Conservation (phyloP, 2,797 vertebrate species). For the Fundulus diaphanus region DNA sequence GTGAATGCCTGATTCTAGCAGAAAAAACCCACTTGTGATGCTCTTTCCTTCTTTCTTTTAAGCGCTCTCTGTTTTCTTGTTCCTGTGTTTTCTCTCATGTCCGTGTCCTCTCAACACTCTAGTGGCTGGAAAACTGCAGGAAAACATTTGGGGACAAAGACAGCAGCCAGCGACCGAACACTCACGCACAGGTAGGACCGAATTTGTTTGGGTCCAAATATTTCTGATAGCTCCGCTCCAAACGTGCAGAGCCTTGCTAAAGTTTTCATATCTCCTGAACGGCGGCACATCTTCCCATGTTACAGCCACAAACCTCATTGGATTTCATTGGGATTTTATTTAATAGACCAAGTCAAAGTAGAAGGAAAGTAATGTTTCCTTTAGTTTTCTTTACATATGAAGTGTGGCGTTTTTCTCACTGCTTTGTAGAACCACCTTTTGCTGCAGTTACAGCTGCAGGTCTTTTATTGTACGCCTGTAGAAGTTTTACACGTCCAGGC, state of each 20-base stretch:
- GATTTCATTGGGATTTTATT: neutral
- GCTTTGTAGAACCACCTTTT: too few species aligned
- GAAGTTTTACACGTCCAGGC: too few species aligned
- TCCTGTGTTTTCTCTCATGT: slow-evolving; percentile 6
- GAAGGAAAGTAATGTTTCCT: too few species aligned
- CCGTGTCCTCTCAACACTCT: slow-evolving; percentile 33
- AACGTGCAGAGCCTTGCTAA: neutral
- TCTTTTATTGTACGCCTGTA: too few species aligned
- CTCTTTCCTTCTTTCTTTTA: slow-evolving; percentile 2
- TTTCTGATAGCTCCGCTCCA: neutral
- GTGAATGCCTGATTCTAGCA: slow-evolving; percentile 12
- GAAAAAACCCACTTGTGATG: neutral
- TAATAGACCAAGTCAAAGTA: neutral
- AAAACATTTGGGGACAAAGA: slow-evolving; percentile 93
- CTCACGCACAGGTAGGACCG: slow-evolving; percentile 88
- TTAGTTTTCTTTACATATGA: too few species aligned
- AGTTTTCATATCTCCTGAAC: neutral
- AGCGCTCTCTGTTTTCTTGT: slow-evolving; percentile 5
- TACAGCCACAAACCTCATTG: neutral
- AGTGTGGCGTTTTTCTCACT: too few species aligned
- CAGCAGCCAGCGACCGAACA: slow-evolving; percentile 81
- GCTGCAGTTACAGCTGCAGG: too few species aligned
- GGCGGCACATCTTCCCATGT: neutral
- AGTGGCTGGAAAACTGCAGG: slow-evolving; percentile 98
- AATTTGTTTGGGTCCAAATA: neutral